Conservation (phyloP, 2,113 vertebrate species). For the Muscicapa adusta region DNA sequence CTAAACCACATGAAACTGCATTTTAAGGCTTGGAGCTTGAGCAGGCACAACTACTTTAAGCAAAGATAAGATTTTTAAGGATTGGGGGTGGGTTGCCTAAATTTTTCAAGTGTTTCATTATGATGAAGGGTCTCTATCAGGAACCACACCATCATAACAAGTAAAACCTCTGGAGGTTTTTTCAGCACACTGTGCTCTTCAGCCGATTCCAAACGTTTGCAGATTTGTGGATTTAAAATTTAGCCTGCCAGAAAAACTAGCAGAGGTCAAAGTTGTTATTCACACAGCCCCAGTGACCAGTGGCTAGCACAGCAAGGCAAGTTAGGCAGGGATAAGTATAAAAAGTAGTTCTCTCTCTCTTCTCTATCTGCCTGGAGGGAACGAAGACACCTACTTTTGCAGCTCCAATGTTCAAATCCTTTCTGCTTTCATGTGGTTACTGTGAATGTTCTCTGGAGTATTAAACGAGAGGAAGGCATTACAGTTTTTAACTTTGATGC, state of each 20-base stretch:
- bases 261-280: not conserved
- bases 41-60: not conserved
- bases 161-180: not conserved
- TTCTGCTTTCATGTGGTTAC: conserved; percentile 70
- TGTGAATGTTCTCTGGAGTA: conserved; percentile 64
- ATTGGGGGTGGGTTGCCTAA: not conserved
- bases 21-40: not conserved
- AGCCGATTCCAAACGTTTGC: not conserved
- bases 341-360: conserved; percentile 19
- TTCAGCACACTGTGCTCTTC: not conserved
- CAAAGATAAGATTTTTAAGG: not conserved
- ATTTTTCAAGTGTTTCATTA: not conserved
- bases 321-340: not conserved
- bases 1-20: not conserved
- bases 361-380: conserved; percentile 30
- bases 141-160: not conserved
- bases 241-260: not conserved
- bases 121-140: not conserved
- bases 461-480: conserved; percentile 72
- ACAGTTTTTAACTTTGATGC: conserved; percentile 74
- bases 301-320: not conserved
- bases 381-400: conserved; percentile 56
- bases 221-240: not conserved
- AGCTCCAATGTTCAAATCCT: conserved; percentile 52
- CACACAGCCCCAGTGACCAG: not conserved